Base-by-base conservation (phyloP, 2,797 vertebrate species). In the Tauraco hartlaubi region DNA sequence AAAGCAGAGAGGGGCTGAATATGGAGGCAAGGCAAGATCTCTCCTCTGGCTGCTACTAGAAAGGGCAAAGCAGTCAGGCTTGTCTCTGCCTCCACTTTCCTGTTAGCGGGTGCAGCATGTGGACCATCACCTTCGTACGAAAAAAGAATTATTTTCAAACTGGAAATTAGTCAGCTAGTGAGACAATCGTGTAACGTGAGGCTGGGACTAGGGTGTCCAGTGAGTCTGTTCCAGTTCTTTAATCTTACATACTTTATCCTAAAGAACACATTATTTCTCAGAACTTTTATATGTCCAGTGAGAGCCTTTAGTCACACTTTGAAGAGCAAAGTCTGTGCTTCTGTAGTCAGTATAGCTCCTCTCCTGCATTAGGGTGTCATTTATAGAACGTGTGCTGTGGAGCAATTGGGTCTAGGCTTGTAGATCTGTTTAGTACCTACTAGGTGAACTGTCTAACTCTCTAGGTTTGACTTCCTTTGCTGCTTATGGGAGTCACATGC, bases 161-260 rank as follows among this genome's bases (percentile, higher is more conserved):
- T 68, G 37, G 9, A 88, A 83, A 46, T 33, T 29, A 55, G 19
- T 51, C 29, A 55, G 43, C 11, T 59, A 14, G 22, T 56, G 31
- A 77, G 48, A 28, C 31, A 46, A 20, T 51, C 0, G 1, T 12
- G 29, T 55, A 66, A 48, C 0, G 0, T 41, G 15, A 7, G 9
- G 6, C 25, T 2, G 3, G 20, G 18, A 64, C 28, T 83, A 41
- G 20, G 1, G 5, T 72, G 7, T 73, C 54, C 25, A 37, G 0
- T 39, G 41, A 68, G 41, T 91, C n/a, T 17, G 12, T 64, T 59
- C 19, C 25, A 35, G 20, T 69, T 76, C 41, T 83, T 33, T 63
- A 62, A 29, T 75, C 29, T 73, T 71, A 20, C 5, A 12, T 18
- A 5, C 12, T 59, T 68, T 89, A 39, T 39, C 21, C 15, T 58